Percentiles rank a stretch among this genome's conserved stretches.
Evolutionary conservation across 2,113 vertebrate species (phyloP).

Genomic region (Myrmophylax atrothorax): DNA sequence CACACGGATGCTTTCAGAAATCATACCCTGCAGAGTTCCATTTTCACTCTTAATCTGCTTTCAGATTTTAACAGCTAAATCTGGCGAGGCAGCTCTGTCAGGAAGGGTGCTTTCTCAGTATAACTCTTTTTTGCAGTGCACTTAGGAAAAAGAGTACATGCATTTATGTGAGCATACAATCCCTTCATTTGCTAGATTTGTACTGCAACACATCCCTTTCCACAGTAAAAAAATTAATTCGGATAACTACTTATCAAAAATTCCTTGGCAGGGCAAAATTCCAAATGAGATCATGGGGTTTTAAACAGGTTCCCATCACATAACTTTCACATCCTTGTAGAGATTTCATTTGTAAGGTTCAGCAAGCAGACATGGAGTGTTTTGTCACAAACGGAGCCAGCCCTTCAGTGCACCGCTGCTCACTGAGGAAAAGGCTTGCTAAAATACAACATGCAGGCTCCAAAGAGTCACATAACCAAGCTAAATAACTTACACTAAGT

Average conservation of each 20-base stretch:
- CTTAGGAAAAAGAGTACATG: background rate
- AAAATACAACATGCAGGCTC: background rate
- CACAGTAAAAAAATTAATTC: background rate
- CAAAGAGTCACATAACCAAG: background rate
- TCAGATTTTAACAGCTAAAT: slow-evolving; percentile 33
- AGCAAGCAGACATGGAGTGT: background rate
- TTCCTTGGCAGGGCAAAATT: background rate
- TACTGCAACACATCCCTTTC: background rate
- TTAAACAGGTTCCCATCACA: background rate
- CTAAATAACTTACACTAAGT: background rate
- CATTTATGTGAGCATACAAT: background rate
- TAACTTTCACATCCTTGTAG: background rate
- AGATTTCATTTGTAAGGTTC: background rate
- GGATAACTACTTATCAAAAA: background rate
- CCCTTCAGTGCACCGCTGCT: background rate
- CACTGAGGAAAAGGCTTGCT: background rate
- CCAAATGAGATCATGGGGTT: background rate
- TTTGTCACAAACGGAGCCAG: background rate
- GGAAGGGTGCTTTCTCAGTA: background rate
- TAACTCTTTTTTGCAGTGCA: background rate
- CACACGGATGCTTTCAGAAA: slow-evolving; percentile 47
- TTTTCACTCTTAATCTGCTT: slow-evolving; percentile 57
- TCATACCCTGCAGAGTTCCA: slow-evolving; percentile 49
- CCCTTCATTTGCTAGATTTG: background rate
- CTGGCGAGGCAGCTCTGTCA: background rate